phyloP scores from a whole-genome alignment of 1,140 invertebrate genomes.

The Drosophila ercepeae region DNA sequence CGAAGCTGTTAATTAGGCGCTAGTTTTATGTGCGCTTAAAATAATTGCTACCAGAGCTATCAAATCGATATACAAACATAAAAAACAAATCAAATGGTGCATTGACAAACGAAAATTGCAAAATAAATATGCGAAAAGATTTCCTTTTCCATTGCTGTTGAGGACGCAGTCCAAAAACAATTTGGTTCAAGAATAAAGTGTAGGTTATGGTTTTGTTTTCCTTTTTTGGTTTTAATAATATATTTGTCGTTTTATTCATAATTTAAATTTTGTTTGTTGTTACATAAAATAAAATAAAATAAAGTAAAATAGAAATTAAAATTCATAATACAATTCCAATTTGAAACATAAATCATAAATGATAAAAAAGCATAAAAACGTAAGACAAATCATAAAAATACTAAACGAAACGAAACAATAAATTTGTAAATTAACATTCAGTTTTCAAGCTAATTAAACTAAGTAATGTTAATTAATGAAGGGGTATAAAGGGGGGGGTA shows the following conservation, averaged over 20 bases:
- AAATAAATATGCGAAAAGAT: slow-evolving; percentile 26
- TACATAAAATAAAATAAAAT: slow-evolving; percentile 51
- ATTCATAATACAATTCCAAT: slow-evolving; percentile 51
- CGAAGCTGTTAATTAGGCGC: slow-evolving; percentile 70
- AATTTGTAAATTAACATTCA: slow-evolving; percentile 28
- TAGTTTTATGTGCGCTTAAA: slow-evolving; percentile 68
- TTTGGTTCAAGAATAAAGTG: slow-evolving; percentile 26
- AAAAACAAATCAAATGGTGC: slow-evolving; percentile 47
- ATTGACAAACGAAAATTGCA: slow-evolving; percentile 31
- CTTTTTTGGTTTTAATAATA: slow-evolving; percentile 34
- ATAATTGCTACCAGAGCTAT: slow-evolving; percentile 68
- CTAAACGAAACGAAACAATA: slow-evolving; percentile 26
- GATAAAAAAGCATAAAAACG: slow-evolving; percentile 45
- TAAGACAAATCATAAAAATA: slow-evolving; percentile 26
- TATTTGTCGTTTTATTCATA: slow-evolving; percentile 63
- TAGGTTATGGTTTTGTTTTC: slow-evolving; percentile 19
- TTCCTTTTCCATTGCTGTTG: background rate
- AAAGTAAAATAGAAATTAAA: slow-evolving; percentile 44
- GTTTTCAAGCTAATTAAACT: slow-evolving; percentile 71
- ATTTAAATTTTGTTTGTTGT: slow-evolving; percentile 52
- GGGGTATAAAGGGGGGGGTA: slow-evolving; percentile 3
- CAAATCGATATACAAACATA: slow-evolving; percentile 39
- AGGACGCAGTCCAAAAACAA: slow-evolving; percentile 6
- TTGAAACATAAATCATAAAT: slow-evolving; percentile 53
- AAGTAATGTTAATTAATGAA: slow-evolving; percentile 56